These are phyloP conservation scores for Cisticola juncidis DNA, from an alignment of 2,113 vertebrate genomes.

Conservation along the genomic window DNA sequence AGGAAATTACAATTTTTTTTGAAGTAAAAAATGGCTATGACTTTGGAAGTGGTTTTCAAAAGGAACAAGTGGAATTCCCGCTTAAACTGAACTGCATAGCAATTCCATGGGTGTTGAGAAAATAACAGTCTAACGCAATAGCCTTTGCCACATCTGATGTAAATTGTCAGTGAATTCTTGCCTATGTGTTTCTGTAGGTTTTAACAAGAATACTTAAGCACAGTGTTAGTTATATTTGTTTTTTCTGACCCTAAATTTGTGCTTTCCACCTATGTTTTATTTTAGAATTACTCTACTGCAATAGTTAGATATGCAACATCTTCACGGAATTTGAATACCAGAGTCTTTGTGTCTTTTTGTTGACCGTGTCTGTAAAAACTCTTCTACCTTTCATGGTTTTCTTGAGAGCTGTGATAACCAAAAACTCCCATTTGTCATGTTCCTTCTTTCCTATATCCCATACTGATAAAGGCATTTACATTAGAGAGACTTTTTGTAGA, in stretches of 20 bases:
- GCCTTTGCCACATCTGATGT: not conserved
- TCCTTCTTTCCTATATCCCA: not conserved
- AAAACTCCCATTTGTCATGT: fast-evolving
- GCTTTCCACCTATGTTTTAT: not conserved
- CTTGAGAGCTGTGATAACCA: not conserved
- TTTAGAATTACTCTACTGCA: not conserved
- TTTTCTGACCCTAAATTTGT: not conserved
- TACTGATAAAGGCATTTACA: not conserved
- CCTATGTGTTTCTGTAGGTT: not conserved
- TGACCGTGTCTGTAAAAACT: not conserved
- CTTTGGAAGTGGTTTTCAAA: not conserved
- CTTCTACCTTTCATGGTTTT: not conserved
- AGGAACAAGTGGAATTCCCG: not conserved
- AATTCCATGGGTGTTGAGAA: not conserved
- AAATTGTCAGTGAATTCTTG: not conserved
- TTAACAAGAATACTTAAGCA: not conserved
- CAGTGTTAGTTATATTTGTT: not conserved
- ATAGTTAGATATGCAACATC: not conserved
- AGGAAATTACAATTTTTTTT: not conserved
- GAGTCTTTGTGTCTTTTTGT: not conserved
- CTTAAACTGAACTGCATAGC: not conserved
- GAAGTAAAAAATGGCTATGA: not conserved
- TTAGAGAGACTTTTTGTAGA: not conserved
- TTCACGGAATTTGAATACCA: not conserved
- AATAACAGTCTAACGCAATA: not conserved